phyloP scores from a whole-genome alignment of 1,140 invertebrate genomes.

The Ridgeia piscesae region DNA sequence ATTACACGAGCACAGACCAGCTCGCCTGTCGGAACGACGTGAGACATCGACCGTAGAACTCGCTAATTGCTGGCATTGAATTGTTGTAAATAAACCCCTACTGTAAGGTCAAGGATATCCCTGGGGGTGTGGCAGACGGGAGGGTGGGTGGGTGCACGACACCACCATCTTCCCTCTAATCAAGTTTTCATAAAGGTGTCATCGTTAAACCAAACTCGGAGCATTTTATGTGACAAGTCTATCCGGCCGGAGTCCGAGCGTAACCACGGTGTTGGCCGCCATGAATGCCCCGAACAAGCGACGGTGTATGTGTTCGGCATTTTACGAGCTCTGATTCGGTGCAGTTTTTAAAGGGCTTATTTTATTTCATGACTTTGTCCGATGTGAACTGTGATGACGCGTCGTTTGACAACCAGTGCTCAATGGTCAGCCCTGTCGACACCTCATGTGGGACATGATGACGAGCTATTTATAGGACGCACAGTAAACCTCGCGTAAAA shows the following conservation, averaged over 20 bases:
- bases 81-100: not conserved
- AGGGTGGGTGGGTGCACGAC: not conserved
- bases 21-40: not conserved
- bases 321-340: not conserved
- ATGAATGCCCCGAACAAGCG: not conserved
- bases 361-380: not conserved
- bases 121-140: not conserved
- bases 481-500: not conserved
- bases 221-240: not conserved
- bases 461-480: not conserved
- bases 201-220: not conserved
- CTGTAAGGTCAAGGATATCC: not conserved
- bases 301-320: not conserved
- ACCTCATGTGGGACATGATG: not conserved
- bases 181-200: conserved; percentile 5
- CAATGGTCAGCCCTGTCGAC: not conserved
- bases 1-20: not conserved
- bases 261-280: not conserved
- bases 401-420: not conserved
- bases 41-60: not conserved
- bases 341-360: not conserved
- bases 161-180: not conserved
- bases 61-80: not conserved
- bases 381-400: not conserved
- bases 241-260: not conserved